Base-by-base conservation (phyloP, 1,140 invertebrate genomes). In the Hylaeus anthracinus region DNA sequence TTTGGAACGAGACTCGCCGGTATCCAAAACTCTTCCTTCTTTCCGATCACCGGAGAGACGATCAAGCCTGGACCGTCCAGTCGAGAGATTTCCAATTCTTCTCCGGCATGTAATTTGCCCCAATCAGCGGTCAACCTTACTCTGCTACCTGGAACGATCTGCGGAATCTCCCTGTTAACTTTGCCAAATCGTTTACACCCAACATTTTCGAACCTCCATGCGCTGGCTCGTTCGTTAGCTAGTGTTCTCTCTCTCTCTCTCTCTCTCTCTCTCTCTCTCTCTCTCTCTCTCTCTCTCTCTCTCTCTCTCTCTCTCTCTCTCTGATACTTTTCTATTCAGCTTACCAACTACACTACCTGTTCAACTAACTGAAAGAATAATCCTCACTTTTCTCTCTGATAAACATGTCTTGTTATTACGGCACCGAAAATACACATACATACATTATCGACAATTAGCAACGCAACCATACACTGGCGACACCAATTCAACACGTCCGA, bases 1-100 rank as follows among this genome's bases (percentile, higher is more conserved):
- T 93, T 94, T 3, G 94, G 93, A 77, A 96, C 93, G 5, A 96
- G 94, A 87, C 95, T 94, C 43, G 95, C 92, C 1, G 96, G 96
- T 61, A 96, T 94, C 95, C 96, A 96, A 0, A 95, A 94, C 86
- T 95, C 94, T 79, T 94, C 94, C 64, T 90, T 91, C 14, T 88
- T 89, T 86, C 66, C 92, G 92, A n/a, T 86, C 43, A 85, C 41
- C 0, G 90, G 89, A 53, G 90, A 89, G 79, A 94, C 87, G 75
- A 93, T 90, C 84, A 95, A 66, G 79, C 94, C 92, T 82, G 94
- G 88, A 76, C 91, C 85, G 63, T 94, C 94, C 15, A 94, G 89
- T 56, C 93, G 91, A 1, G 92, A 91, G 4, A 95, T 91, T 2
- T 93, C 91, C 5, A 95, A 86, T 37, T 94, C 92, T 64, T 94